A percentile compares a stretch with the other conserved stretches of the same genome.
These are phyloP conservation scores for Aurelia aurita DNA, from an alignment of 30 jellyfish, hydroid and myxozoan genomes.

Conservation along the genomic window DNA sequence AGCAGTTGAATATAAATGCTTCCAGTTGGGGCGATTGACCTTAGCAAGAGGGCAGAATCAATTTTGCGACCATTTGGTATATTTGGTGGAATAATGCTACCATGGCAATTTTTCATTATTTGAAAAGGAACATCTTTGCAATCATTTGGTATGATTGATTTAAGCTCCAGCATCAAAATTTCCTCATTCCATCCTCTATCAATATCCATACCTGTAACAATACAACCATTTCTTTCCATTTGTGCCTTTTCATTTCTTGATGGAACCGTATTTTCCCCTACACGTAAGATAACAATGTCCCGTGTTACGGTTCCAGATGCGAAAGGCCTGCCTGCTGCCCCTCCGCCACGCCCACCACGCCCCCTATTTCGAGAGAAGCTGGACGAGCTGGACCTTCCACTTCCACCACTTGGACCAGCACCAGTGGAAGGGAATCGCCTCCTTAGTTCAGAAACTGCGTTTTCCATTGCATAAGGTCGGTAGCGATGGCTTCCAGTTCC, in stretches of 20 bases:
- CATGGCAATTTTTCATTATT: slow-evolving; percentile 28
- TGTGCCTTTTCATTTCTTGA: slow-evolving; percentile 31
- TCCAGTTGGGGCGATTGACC: slow-evolving; percentile 23
- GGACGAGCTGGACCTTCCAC: no score
- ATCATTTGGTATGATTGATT: background rate
- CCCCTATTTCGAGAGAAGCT: no score
- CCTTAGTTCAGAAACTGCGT: no score
- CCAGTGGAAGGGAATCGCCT: no score
- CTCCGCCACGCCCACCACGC: no score
- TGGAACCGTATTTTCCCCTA: slow-evolving; percentile 38
- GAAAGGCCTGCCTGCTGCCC: no score
- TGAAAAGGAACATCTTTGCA: slow-evolving; percentile 14
- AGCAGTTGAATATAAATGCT: no score
- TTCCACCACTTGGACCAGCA: no score
- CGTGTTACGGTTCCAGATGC: no score
- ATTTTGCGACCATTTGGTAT: slow-evolving; percentile 36
- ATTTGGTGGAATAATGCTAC: slow-evolving; percentile 9
- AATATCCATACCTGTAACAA: slow-evolving; percentile 36
- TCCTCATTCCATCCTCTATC: slow-evolving; percentile 33
- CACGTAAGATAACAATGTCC: slow-evolving; percentile 1
- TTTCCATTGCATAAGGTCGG: no score
- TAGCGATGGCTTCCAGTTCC: no score
- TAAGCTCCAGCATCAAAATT: slow-evolving; percentile 20
- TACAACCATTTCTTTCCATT: slow-evolving; percentile 24
- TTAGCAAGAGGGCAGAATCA: slow-evolving; percentile 17